Base-by-base conservation (phyloP, 2,888 invertebrate genomes). In the Acleris emargana region DNA sequence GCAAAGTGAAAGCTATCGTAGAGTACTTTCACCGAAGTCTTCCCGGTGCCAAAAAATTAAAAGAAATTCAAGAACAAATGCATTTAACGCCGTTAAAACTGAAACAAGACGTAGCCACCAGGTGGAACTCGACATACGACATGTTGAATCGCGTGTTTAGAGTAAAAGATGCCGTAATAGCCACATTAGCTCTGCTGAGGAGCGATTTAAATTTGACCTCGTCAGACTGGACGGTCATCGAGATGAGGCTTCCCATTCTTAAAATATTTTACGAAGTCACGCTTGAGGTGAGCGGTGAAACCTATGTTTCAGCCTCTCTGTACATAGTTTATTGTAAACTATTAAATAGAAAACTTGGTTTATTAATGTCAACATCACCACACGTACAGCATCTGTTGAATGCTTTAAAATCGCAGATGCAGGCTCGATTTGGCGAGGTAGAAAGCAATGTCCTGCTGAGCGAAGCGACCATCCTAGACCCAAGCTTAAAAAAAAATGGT, bases 121-220 rank as follows among this genome's bases (percentile, higher is more conserved):
- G 64, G 7, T 64, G 54, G 59, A 64, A 64, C 32, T 60, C 64
- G 3, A 64, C 64, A 1, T 64, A 55, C 25, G 64, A 60, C 1
- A 60, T 64, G 55, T 25, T 59, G 28, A 20, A 17, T 17, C 17
- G 64, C 28, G 25, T 64, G 7, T 5, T 7, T 3, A 1, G 25
- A 1, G 49, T 28, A 5, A 64, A 47, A 53, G 20, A 57, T 42
- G 32, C 58, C 51, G n/a, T 71, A 45, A 58, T 54, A 45, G 57
- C 62, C 11, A 55, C 68, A 1, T 54, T 68, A 4, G 51, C 13
- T 45, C 59, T 67, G 53, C 62, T 64, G 3, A 67, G 68, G 25
- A 52, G 67, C 4, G 64, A 71, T 18, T 64, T 68, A 60, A 60
- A 52, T 25, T 54, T 69, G 1, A 50, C 55, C 5, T 7, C 58